Evolutionary conservation across 2,888 invertebrate genomes (phyloP).

Genomic region (Heliconius cydno): DNA sequence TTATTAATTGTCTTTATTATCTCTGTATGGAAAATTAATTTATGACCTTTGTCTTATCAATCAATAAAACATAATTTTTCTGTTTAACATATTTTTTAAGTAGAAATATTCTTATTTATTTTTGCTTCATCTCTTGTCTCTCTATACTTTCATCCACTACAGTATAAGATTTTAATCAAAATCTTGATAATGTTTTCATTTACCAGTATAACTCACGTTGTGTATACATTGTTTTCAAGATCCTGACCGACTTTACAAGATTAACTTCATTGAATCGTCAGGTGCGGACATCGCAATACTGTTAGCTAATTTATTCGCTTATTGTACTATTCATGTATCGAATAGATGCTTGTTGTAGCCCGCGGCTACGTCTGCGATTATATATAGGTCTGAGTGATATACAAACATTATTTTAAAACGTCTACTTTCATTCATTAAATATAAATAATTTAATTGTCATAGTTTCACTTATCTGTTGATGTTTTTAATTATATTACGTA

Average conservation of each 20-base stretch:
- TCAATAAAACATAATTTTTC: too few species aligned
- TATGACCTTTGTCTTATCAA: too few species aligned
- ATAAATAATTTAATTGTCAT: too few species aligned
- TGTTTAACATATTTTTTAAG: background rate
- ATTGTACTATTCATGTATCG: conserved; percentile 51
- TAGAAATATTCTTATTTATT: background rate
- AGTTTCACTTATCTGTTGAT: too few species aligned
- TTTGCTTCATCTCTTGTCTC: background rate
- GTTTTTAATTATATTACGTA: too few species aligned
- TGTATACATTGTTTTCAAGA: conserved; percentile 40
- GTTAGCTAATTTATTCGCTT: conserved; percentile 55
- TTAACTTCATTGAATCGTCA: conserved; percentile 53
- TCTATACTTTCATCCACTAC: background rate
- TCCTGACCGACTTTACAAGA: conserved; percentile 27
- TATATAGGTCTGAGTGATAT: background rate
- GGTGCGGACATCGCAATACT: conserved; percentile 48
- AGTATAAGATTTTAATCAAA: conserved; percentile 21
- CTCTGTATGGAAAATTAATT: too few species aligned
- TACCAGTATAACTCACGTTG: conserved; percentile 25
- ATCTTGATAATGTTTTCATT: conserved; percentile 28
- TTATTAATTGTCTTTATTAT: too few species aligned
- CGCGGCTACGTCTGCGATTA: conserved; percentile 21
- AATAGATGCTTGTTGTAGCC: conserved; percentile 30
- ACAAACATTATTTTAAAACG: background rate
- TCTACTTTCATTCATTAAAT: too few species aligned